phyloP scores from a whole-genome alignment of 2,888 invertebrate species.

The Balanococcus diminutus region DNA sequence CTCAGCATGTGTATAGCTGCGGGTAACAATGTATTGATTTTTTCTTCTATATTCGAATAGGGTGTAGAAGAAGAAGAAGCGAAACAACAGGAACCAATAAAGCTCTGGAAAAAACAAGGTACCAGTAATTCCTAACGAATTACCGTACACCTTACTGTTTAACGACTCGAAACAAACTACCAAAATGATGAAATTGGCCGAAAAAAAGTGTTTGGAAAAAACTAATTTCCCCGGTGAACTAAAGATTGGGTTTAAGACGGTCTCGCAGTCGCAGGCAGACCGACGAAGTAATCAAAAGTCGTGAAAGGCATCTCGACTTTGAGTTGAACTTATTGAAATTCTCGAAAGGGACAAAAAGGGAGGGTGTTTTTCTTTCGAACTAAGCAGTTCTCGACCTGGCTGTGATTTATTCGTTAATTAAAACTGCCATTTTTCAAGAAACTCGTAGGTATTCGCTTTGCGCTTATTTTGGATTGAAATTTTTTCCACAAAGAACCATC shows the following conservation, averaged over 20 bases:
- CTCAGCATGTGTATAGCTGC: not conserved
- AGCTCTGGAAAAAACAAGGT: not conserved
- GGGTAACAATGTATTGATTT: not conserved
- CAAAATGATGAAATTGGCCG: not conserved
- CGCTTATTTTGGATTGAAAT: not conserved
- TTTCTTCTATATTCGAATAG: not conserved
- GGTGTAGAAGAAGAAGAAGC: not conserved
- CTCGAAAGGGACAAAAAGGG: not conserved
- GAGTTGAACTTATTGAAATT: not conserved
- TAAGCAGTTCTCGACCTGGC: not conserved
- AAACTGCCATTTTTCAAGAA: slow-evolving; percentile 5
- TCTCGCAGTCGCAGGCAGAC: not conserved
- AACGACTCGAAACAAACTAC: slow-evolving; percentile 11
- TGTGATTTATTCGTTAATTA: slow-evolving; percentile 21
- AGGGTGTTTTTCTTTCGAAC: not conserved
- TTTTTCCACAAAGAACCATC: too few species aligned
- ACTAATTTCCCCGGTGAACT: not conserved
- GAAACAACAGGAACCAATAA: not conserved
- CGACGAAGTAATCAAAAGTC: not conserved
- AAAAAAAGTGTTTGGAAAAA: not conserved
- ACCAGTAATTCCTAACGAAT: not conserved
- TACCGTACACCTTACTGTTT: not conserved
- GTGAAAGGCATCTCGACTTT: not conserved
- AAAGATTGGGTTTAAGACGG: not conserved
- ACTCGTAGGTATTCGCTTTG: not conserved